phyloP scores from a whole-genome alignment of 2,113 vertebrate species.

The Dasyprocta punctata region DNA sequence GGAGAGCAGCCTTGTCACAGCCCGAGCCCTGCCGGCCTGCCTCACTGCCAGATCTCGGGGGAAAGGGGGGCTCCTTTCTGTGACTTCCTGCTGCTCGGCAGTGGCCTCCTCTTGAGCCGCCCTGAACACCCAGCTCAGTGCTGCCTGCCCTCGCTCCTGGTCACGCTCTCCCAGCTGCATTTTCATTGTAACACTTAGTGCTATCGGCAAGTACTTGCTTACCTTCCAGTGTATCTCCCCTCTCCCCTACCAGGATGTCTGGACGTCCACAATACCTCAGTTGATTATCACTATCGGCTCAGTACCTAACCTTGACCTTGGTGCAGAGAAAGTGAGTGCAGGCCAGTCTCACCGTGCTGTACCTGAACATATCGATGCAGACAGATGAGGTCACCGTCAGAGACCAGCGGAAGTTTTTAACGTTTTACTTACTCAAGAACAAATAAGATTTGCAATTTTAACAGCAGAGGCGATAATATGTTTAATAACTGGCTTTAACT shows the following conservation, averaged over 20 bases:
- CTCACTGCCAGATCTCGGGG: neutral
- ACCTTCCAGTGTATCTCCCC: neutral
- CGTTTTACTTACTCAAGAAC: constrained; percentile 5
- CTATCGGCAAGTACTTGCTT: neutral
- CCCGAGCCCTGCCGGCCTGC: neutral
- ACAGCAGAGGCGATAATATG: neutral
- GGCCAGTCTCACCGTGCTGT: neutral
- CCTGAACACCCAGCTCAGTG: neutral
- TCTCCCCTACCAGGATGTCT: neutral
- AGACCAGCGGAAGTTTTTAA: neutral
- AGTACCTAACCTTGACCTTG: neutral
- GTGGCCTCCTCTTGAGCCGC: neutral
- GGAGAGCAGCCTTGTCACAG: neutral
- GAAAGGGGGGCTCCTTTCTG: too few relatives aligned
- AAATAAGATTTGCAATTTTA: neutral
- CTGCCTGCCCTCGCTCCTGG: neutral
- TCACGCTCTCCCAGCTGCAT: neutral
- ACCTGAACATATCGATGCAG: neutral
- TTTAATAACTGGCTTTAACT: constrained; percentile 21
- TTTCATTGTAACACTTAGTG: neutral
- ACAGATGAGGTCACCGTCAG: neutral
- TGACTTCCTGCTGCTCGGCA: neutral
- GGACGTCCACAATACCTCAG: neutral
- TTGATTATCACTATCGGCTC: neutral
- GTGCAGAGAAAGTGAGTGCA: neutral